These are phyloP conservation scores for human (Homo sapiens) DNA, from an alignment of 2,113 vertebrate genomes.

Conservation along the genomic window DNA sequence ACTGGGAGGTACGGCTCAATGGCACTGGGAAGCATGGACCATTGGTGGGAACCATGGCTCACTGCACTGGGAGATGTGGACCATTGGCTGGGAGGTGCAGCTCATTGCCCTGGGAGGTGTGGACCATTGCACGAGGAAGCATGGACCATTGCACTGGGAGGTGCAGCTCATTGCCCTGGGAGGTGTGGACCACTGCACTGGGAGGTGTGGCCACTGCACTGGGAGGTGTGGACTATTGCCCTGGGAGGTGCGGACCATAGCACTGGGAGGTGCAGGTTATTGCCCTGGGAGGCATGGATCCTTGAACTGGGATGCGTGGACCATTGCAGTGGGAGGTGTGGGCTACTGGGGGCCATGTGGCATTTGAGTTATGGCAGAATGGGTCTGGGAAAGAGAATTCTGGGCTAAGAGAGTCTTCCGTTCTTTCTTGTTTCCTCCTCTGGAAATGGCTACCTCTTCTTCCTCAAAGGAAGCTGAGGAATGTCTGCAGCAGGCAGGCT, in stretches of 20 bases:
- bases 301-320: neutral
- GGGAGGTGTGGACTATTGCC: fast-evolving
- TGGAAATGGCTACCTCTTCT: neutral
- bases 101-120: neutral
- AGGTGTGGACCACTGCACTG: neutral
- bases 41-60: neutral
- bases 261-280: neutral
- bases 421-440: neutral
- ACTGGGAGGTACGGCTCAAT: neutral
- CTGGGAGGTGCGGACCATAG: neutral
- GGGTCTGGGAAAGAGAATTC: neutral
- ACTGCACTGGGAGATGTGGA: neutral
- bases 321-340: neutral
- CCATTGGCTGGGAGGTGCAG: neutral
- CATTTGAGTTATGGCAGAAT: neutral
- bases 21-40: neutral
- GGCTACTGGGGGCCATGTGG: neutral
- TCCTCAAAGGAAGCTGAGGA: neutral
- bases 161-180: too few species aligned
- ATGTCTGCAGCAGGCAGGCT: too few species aligned
- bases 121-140: neutral
- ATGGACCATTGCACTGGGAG: too few species aligned
- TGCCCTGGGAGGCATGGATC: neutral
- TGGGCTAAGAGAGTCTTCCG: neutral
- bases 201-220: neutral